Evolutionary conservation across 1,140 invertebrate genomes (phyloP).

Genomic region (fruit fly (Drosophila melanogaster)): DNA sequence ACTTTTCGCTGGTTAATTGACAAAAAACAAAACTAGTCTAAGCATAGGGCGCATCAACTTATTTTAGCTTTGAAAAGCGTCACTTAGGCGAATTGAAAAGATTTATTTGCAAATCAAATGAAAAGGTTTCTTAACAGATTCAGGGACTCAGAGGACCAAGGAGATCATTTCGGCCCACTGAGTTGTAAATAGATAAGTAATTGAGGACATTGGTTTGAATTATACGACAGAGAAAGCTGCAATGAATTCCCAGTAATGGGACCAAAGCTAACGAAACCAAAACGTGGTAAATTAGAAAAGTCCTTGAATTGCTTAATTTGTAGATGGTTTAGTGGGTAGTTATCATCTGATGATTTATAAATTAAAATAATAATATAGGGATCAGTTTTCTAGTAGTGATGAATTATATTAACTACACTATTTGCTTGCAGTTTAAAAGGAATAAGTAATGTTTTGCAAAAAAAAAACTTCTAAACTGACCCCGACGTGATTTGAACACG

Average conservation of each 20-base stretch:
- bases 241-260: background rate
- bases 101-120: constrained; percentile 30
- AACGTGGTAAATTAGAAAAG: background rate
- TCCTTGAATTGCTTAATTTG: background rate
- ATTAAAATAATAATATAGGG: too few species aligned
- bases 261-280: background rate
- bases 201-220: constrained; percentile 31
- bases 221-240: background rate
- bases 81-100: constrained; percentile 27
- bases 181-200: constrained; percentile 37
- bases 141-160: constrained; percentile 3
- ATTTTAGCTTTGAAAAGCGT: constrained; percentile 28
- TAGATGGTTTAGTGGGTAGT: too few species aligned
- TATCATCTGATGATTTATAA: too few species aligned
- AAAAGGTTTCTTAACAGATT: constrained; percentile 9
- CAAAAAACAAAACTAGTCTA: constrained; percentile 32
- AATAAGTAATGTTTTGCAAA: background rate
- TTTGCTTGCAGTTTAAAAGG: background rate
- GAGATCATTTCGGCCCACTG: constrained; percentile 18
- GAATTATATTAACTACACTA: too few species aligned
- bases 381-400: too few species aligned
- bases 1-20: constrained; percentile 57
- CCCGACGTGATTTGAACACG: constrained; percentile 99
- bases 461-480: constrained; percentile 86
- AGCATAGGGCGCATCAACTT: constrained; percentile 34